phyloP scores from a whole-genome alignment of 1,140 invertebrate genomes.

The Pissodes strobi region DNA sequence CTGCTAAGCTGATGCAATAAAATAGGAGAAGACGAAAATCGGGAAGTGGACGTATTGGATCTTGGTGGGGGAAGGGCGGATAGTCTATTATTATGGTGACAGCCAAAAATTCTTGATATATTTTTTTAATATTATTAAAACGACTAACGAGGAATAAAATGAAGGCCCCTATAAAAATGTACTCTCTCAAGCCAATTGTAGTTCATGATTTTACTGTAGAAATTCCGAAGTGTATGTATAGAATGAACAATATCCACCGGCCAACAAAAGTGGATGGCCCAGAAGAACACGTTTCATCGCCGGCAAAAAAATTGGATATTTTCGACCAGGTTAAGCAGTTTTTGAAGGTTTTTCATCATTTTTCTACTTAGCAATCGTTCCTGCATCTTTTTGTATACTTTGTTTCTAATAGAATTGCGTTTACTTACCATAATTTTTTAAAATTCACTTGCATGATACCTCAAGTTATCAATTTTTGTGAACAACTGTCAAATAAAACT shows the following conservation, averaged over 20 bases:
- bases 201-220: constrained; percentile 56
- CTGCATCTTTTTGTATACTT: constrained; percentile 20
- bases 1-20: no score
- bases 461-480: constrained; percentile 56
- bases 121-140: no score
- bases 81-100: background rate
- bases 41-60: background rate
- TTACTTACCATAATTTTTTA: constrained; percentile 48
- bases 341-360: constrained; percentile 65
- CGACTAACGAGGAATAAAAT: constrained; percentile 29
- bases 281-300: constrained; percentile 52
- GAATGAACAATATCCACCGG: constrained; percentile 64
- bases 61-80: background rate
- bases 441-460: constrained; percentile 52
- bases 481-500: constrained; percentile 51
- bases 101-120: no score
- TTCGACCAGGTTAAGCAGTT: constrained; percentile 71
- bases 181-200: constrained; percentile 61
- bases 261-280: constrained; percentile 45
- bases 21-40: background rate
- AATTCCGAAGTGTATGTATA: constrained; percentile 66
- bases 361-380: constrained; percentile 31
- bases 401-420: constrained; percentile 6
- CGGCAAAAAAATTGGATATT: constrained; percentile 61
- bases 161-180: constrained; percentile 59